Base-by-base conservation (phyloP, 1,140 invertebrate genomes). In the Asobara japonica region DNA sequence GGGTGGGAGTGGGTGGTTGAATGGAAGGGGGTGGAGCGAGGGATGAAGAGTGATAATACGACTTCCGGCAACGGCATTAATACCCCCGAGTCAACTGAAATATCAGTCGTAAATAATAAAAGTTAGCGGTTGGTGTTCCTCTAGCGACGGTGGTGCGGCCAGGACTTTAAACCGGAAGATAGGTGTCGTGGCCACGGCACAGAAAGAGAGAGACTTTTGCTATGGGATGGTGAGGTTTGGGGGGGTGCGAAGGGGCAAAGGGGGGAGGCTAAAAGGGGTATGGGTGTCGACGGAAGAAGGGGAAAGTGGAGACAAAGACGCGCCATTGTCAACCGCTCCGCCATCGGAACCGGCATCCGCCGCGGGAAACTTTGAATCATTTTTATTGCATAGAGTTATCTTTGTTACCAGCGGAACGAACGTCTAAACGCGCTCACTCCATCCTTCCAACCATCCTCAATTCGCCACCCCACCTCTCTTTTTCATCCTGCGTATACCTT, bases 311-410 rank as follows among this genome's bases (percentile, higher is more conserved):
- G 84, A 88, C 86, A 88, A 87, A 87, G 86, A 87, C 84, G 84
- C 82, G 80, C 86, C 82, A 87, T 88, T 87, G 85, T 87, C 86
- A 87, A 86, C 84, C 82, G 83, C 82, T 85, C 81, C 81, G 80
- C 84, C 85, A 88, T 87, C 86, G 85, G 86, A 88, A 88, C 86
- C 84, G 80, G 84, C 85, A 86, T 86, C 86, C 86, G 82, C 85
- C 82, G 86, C 86, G 86, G 86, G 86, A 88, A 87, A 88, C 86
- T 88, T 88, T 88, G 86, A 88, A 87, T 87, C 86, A 88, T 88
- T 88, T 87, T 88, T 88, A 88, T 88, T 88, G 86, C 86, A 87
- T 86, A 86, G 86, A 88, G 85, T 88, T 88, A 88, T 88, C 86
- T 88, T 88, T 87, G 85, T 88, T 87, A 87, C 79, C 82, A 83